phyloP scores from a whole-genome alignment of 1,140 invertebrate genomes.

The Drosophila simulans region DNA sequence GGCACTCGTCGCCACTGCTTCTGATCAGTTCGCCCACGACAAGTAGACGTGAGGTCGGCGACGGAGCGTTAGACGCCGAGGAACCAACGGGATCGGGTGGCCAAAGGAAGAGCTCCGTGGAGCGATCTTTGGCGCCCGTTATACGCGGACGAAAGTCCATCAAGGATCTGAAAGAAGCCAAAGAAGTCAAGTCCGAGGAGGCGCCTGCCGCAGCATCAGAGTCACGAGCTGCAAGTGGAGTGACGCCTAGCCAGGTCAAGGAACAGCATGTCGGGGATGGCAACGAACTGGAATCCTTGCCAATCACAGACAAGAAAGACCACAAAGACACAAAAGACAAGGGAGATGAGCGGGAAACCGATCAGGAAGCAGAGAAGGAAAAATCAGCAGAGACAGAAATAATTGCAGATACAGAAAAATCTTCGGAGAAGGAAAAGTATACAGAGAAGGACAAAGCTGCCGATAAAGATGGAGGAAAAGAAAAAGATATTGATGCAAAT shows the following conservation, averaged over 20 bases:
- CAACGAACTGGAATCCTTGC: constrained; percentile 23
- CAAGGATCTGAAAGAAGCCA: constrained; percentile 75
- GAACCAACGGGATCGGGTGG: constrained; percentile 20
- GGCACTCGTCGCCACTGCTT: constrained; percentile 71
- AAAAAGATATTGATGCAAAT: constrained; percentile 16
- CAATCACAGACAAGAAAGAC: constrained; percentile 51
- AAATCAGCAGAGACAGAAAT: constrained; percentile 3
- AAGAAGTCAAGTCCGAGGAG: constrained; percentile 58
- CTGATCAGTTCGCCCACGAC: constrained; percentile 53
- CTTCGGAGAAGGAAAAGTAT: constrained; percentile 15
- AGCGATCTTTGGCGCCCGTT: constrained; percentile 37
- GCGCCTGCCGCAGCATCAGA: constrained; percentile 9
- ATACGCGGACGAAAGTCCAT: constrained; percentile 79
- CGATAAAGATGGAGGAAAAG: constrained; percentile 44
- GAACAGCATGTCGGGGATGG: constrained; percentile 38
- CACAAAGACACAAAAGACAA: constrained; percentile 74
- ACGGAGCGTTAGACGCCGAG: background rate
- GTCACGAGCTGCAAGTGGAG: background rate
- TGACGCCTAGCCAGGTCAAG: constrained; percentile 18
- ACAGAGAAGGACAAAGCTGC: constrained; percentile 25
- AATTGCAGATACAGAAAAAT: constrained; percentile 19
- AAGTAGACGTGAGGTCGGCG: constrained; percentile 22
- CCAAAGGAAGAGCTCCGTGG: constrained; percentile 57
- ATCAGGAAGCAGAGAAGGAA: constrained; percentile 19
- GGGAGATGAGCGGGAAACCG: constrained; percentile 28